Percentiles rank a stretch among this genome's conserved stretches.
Evolutionary conservation across 2,113 vertebrate genomes (phyloP).

Genomic region (Galbula dea): DNA sequence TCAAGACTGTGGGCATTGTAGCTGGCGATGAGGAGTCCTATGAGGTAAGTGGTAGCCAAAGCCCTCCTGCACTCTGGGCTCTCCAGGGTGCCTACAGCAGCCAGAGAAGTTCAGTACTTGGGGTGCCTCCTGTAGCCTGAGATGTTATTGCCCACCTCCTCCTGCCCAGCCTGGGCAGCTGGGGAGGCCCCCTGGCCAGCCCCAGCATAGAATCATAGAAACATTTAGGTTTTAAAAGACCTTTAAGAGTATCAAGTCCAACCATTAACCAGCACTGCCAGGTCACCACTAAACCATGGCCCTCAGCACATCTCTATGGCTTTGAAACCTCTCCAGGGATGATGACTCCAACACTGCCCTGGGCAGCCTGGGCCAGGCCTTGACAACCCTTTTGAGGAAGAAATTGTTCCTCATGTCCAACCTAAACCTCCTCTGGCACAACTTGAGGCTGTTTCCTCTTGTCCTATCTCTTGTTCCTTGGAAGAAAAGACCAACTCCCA

Average conservation of each 20-base stretch:
- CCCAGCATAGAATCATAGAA: background rate
- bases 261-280: background rate
- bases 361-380: background rate
- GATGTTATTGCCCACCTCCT: background rate
- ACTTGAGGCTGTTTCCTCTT: background rate
- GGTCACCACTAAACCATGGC: background rate
- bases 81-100: background rate
- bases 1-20: conserved; percentile 88
- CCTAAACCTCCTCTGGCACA: background rate
- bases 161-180: background rate
- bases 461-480: background rate
- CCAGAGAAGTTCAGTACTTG: background rate
- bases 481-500: background rate
- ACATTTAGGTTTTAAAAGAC: background rate
- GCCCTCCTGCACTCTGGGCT: background rate
- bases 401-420: background rate
- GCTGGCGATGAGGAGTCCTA: conserved; percentile 98
- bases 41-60: conserved; percentile 78
- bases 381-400: background rate
- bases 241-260: background rate
- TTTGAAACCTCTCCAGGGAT: background rate
- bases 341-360: background rate
- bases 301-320: background rate
- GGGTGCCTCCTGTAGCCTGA: background rate
- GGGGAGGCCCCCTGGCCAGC: background rate